Percentiles rank a stretch among this genome's conserved stretches.
Conservation (phyloP, 2,113 vertebrate species). For the Pitta sordida region DNA sequence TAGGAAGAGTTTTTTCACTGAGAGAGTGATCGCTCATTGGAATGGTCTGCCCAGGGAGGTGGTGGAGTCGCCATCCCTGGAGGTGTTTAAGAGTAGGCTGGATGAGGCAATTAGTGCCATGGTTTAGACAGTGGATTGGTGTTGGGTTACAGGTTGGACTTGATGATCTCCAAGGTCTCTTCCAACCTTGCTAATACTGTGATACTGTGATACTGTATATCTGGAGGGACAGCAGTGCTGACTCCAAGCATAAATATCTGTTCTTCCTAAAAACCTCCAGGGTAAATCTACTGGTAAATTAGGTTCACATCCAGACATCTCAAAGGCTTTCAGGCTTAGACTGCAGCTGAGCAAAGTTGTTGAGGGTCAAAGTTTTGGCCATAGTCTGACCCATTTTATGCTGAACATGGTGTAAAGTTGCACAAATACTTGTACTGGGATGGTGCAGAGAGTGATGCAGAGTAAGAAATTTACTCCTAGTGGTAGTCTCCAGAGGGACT, state of each 20-base stretch:
- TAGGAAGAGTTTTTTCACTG: too few relatives aligned
- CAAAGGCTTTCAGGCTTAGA: not conserved
- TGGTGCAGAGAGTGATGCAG: fast-evolving
- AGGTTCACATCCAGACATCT: not conserved
- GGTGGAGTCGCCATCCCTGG: too few relatives aligned
- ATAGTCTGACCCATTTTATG: not conserved
- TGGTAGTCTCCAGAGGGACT: not conserved
- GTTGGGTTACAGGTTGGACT: too few relatives aligned
- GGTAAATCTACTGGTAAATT: not conserved
- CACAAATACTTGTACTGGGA: not conserved
- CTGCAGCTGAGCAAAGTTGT: not conserved
- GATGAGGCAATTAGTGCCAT: too few relatives aligned
- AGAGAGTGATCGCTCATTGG: too few relatives aligned
- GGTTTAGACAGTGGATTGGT: too few relatives aligned
- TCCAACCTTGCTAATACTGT: too few relatives aligned
- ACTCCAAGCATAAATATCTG: not conserved
- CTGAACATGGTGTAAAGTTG: not conserved
- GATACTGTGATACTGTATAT: too few relatives aligned
- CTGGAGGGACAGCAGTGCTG: not conserved
- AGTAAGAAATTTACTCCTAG: not conserved
- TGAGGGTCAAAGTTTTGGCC: not conserved
- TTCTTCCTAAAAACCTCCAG: not conserved
- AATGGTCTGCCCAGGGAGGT: too few relatives aligned
- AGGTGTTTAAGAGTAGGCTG: too few relatives aligned
- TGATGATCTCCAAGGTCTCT: too few relatives aligned